phyloP scores from a whole-genome alignment of 2,888 invertebrate genomes.

The Stenodera caucasica region DNA sequence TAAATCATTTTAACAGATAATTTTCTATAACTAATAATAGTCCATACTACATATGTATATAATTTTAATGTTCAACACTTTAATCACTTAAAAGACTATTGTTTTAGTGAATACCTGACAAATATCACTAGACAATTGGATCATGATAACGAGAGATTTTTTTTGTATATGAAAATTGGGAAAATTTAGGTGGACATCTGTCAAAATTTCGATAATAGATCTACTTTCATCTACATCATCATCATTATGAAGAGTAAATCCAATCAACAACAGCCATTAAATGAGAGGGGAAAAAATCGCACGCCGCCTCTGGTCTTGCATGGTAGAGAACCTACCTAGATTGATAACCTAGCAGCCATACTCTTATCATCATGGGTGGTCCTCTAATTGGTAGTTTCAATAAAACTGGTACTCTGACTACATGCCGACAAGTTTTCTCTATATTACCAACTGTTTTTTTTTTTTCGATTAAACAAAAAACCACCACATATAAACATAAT shows the following conservation, averaged over 20 bases:
- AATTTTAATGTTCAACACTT: neutral
- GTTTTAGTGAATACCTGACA: neutral
- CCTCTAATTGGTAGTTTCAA: conserved; percentile 40
- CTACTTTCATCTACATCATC: neutral
- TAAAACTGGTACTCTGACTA: conserved; percentile 27
- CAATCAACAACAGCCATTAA: neutral
- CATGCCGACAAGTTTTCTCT: neutral
- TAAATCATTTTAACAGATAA: conserved; percentile 3
- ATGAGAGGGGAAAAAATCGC: neutral
- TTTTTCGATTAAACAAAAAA: neutral
- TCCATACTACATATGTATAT: neutral
- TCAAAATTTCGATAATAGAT: neutral
- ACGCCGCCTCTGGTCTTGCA: conserved; percentile 1
- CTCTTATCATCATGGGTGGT: conserved; percentile 38
- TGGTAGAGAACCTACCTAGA: neutral
- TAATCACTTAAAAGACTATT: neutral
- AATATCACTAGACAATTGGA: neutral
- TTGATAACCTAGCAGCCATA: neutral
- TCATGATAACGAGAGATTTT: neutral
- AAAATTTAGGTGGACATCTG: neutral
- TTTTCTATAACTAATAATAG: neutral
- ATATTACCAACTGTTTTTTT: too few species aligned
- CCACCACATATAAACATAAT: neutral
- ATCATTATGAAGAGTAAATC: neutral
- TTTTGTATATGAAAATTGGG: neutral